These are phyloP conservation scores for Homarus americanus DNA, from an alignment of 1,140 invertebrate genomes.

Conservation along the genomic window DNA sequence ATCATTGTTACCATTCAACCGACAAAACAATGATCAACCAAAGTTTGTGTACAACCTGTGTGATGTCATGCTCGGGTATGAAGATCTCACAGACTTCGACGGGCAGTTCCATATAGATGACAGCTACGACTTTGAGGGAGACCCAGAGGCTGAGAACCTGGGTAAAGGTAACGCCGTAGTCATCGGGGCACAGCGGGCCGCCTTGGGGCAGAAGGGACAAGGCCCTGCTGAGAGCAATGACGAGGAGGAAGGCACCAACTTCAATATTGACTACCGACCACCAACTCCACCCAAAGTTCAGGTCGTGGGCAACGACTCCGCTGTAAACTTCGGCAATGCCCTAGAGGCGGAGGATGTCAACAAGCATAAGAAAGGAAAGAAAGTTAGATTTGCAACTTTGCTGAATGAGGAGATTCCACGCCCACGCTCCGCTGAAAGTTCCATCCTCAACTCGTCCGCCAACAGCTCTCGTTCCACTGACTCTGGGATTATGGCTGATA, in stretches of 20 bases:
- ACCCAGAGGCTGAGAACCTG: slow-evolving; percentile 16
- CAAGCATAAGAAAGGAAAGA: slow-evolving; percentile 47
- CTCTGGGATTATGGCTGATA: slow-evolving; percentile 59
- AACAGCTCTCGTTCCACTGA: slow-evolving; percentile 57
- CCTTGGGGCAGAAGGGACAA: slow-evolving; percentile 42
- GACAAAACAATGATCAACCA: slow-evolving; percentile 40
- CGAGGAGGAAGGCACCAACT: neutral
- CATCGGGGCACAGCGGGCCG: slow-evolving; percentile 59
- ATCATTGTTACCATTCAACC: slow-evolving; percentile 45
- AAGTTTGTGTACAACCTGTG: slow-evolving; percentile 66
- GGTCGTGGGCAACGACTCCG: slow-evolving; percentile 46
- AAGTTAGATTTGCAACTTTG: slow-evolving; percentile 64
- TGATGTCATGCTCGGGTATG: slow-evolving; percentile 67
- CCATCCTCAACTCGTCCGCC: slow-evolving; percentile 45
- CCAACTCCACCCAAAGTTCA: slow-evolving; percentile 61
- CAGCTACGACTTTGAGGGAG: slow-evolving; percentile 61
- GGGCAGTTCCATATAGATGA: slow-evolving; percentile 69
- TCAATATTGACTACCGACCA: slow-evolving; percentile 33
- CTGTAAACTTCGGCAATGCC: slow-evolving; percentile 52
- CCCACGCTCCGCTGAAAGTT: slow-evolving; percentile 17
- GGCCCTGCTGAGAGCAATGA: neutral
- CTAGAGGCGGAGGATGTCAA: slow-evolving; percentile 36
- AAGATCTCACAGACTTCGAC: slow-evolving; percentile 73
- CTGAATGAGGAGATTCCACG: slow-evolving; percentile 54
- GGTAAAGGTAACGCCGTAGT: slow-evolving; percentile 49